Base-by-base conservation (phyloP, 2,888 invertebrate species). In the Rhagonycha lutea region DNA sequence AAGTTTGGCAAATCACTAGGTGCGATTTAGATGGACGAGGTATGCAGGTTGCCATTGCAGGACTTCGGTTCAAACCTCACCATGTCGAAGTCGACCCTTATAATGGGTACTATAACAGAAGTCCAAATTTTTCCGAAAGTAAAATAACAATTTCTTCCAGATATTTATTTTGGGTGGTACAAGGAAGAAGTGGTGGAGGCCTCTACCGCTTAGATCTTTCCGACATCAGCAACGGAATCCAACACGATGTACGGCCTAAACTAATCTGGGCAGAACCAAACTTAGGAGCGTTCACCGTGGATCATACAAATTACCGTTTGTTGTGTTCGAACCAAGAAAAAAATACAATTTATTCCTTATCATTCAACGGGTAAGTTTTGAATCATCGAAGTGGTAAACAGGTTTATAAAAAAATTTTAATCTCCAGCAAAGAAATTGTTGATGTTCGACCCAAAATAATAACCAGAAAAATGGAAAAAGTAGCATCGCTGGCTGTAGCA, bases 51-150 rank as follows among this genome's bases (percentile, higher is more conserved):
- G 93, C 95, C 0, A 88, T 94, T 75, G 92, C 93, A 11, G 94
- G 93, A 0, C 90, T 96, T 73, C 89, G 90, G 70, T 90, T 91
- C 5, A 91, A 92, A 81, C 95, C 97, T 0, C 90, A 92, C 73
- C 95, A 96, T 83, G 91, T 98, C 81, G 94, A 96, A 88, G 95
- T 97, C 0, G 98, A 98, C 89, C 96, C 98, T 32, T 93, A 95
- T 83, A 98, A 98, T 86, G 98, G 98, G 91, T 94, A 87, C 88
- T 89, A 72, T n/a, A 65, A n/a, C 18, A 14, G 0, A 12, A 29
- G 12, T 60, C 23, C n/a, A 26, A n/a, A 24, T 14, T 60, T 11
- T 61, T n/a, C 67, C 24, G 32, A 29, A 14, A 14, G 24, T 60
- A 24, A 61, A 26, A 18, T 5, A 9, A 23, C 14, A 14, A 61